A percentile compares a stretch with the other conserved stretches of the same genome.
Evolutionary conservation across 1,140 invertebrate genomes (phyloP).

Genomic region (Hyles vespertilio): DNA sequence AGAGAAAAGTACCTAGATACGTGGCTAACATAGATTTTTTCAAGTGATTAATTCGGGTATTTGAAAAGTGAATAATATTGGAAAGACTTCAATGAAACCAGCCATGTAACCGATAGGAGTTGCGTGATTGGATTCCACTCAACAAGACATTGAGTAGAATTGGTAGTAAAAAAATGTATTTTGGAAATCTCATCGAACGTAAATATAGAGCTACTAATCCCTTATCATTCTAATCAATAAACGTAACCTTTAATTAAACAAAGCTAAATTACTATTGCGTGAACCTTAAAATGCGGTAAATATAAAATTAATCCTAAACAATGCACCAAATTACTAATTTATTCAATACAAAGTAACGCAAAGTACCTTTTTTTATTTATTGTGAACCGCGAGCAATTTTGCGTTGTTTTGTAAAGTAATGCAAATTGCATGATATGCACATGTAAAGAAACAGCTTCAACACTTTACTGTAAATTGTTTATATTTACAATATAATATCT

Average conservation of each 20-base stretch:
- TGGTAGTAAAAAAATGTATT: neutral
- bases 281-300: constrained; percentile 12
- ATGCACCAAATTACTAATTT: constrained; percentile 8
- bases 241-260: constrained; percentile 12
- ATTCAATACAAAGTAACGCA: constrained; percentile 7
- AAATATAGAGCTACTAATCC: constrained; percentile 48
- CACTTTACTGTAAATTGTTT: neutral
- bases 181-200: neutral
- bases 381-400: too few relatives aligned
- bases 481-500: constrained; percentile 7
- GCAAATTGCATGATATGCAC: too few relatives aligned
- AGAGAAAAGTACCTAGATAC: constrained; percentile 51
- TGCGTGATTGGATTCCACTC: too few relatives aligned
- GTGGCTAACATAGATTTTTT: constrained; percentile 70
- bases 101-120: too few relatives aligned
- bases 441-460: constrained; percentile 3
- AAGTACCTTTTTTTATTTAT: neutral
- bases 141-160: neutral
- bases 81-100: too few relatives aligned
- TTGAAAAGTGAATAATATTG: constrained; percentile 51
- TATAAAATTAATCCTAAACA: constrained; percentile 5
- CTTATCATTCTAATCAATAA: constrained; percentile 50
- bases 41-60: constrained; percentile 35
- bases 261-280: constrained; percentile 14
- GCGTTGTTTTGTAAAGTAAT: too few relatives aligned